Conservation (phyloP, 30 jellyfish, hydroid and myxozoan species). For the Chironex yamaguchii region DNA sequence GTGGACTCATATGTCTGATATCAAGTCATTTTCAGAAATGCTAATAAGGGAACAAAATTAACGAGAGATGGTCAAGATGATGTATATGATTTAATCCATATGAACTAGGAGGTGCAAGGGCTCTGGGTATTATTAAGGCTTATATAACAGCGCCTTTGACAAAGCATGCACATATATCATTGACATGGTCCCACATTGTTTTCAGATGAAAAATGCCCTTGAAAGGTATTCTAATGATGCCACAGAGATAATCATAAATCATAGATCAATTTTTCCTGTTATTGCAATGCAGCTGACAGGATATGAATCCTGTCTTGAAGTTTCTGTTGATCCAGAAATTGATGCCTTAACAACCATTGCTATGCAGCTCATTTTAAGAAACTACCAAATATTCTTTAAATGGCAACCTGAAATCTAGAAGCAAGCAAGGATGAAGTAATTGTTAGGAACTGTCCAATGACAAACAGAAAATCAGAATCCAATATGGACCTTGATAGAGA, state of each 20-base stretch:
- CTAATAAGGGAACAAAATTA: too few relatives aligned
- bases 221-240: conserved; percentile 7
- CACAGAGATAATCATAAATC: neutral
- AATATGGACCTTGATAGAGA: conserved; percentile 15
- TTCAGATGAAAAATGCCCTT: neutral
- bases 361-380: neutral
- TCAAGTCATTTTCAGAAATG: too few relatives aligned
- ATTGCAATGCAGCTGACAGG: neutral
- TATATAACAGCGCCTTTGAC: conserved; percentile 36
- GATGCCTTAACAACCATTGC: neutral
- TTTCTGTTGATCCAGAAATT: conserved; percentile 11
- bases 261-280: conserved; percentile 1
- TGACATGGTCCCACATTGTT: conserved; percentile 1
- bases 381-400: neutral
- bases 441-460: conserved; percentile 6
- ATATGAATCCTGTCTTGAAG: neutral
- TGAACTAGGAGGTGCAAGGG: too few relatives aligned
- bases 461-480: conserved; percentile 3
- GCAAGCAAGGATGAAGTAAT: neutral
- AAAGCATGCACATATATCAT: neutral
- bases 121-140: conserved; percentile 29
- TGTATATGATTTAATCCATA: too few relatives aligned
- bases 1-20: neutral
- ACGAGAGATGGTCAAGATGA: too few relatives aligned
- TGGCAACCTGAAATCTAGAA: neutral